Conservation (phyloP, 37 sponge, comb jelly and placozoan genomes). For the Diacarnus erythraeanus region DNA sequence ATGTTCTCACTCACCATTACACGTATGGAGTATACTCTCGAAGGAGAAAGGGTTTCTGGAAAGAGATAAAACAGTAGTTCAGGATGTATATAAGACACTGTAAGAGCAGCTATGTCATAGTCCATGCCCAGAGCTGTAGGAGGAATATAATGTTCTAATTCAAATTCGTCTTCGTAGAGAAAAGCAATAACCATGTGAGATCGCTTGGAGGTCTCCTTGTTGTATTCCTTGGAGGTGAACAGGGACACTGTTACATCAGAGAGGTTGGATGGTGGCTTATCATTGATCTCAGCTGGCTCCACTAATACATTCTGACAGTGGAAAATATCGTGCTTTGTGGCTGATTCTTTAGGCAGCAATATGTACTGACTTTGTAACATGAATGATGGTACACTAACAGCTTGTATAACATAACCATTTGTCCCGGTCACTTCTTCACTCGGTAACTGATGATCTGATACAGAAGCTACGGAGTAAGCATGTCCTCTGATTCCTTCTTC, state of each 20-base stretch:
- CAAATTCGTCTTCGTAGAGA: conserved; percentile 34
- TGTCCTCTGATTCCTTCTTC: background rate
- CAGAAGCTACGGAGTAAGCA: background rate
- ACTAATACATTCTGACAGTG: conserved; percentile 41
- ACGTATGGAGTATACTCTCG: conserved; percentile 13
- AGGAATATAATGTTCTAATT: conserved; percentile 52
- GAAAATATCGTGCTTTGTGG: conserved; percentile 10
- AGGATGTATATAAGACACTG: conserved; percentile 46
- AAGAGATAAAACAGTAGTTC: conserved; percentile 54
- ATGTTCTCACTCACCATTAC: conserved; percentile 33
- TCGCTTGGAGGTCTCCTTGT: background rate
- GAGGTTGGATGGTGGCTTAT: background rate
- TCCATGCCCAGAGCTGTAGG: background rate
- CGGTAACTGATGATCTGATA: background rate
- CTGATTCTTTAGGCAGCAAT: conserved; percentile 29
- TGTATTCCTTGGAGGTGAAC: background rate
- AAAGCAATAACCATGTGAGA: conserved; percentile 21
- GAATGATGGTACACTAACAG: background rate
- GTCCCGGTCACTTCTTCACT: background rate
- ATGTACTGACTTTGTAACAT: conserved; percentile 43
- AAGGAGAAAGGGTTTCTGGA: conserved; percentile 52
- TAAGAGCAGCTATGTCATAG: conserved; percentile 4
- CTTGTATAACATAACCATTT: conserved; percentile 5
- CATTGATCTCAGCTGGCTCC: background rate
- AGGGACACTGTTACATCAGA: conserved; percentile 5